Percentiles rank a stretch among this genome's conserved stretches.
phyloP scores from a whole-genome alignment of 2,797 vertebrate genomes.

The Ammospiza maritima region DNA sequence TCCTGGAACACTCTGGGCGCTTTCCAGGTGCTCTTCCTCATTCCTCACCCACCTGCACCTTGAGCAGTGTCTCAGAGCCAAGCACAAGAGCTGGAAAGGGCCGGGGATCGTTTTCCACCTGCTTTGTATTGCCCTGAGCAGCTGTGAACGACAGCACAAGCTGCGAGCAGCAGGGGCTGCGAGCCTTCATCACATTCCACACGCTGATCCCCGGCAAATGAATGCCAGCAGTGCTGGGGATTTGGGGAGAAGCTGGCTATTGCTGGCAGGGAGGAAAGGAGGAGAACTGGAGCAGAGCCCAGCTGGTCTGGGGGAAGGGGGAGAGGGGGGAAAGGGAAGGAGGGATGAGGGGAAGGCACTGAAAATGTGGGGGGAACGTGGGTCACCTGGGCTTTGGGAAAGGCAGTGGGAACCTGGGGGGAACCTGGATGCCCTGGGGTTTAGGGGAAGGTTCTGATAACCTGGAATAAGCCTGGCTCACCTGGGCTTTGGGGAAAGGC shows the following conservation, averaged over 20 bases:
- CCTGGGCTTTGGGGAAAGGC: too few relatives aligned
- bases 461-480: too few relatives aligned
- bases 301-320: neutral
- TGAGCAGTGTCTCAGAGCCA: neutral
- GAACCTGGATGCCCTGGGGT: too few relatives aligned
- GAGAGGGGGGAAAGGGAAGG: neutral
- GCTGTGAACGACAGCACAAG: conserved; percentile 26
- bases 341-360: neutral
- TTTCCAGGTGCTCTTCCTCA: neutral
- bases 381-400: too few relatives aligned
- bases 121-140: conserved; percentile 24
- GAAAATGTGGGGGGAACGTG: too few relatives aligned
- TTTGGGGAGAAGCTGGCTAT: neutral
- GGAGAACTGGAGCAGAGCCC: neutral
- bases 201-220: neutral
- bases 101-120: conserved; percentile 6
- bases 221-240: neutral
- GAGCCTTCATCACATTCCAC: neutral
- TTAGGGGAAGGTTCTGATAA: too few relatives aligned
- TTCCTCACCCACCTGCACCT: conserved; percentile 27
- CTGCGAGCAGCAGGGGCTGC: conserved; percentile 2
- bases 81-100: neutral
- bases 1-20: neutral
- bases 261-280: neutral
- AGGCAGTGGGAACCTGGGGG: too few relatives aligned